Conservation (phyloP, 2,888 invertebrate genomes). For the Tetheella fluctuosa region DNA sequence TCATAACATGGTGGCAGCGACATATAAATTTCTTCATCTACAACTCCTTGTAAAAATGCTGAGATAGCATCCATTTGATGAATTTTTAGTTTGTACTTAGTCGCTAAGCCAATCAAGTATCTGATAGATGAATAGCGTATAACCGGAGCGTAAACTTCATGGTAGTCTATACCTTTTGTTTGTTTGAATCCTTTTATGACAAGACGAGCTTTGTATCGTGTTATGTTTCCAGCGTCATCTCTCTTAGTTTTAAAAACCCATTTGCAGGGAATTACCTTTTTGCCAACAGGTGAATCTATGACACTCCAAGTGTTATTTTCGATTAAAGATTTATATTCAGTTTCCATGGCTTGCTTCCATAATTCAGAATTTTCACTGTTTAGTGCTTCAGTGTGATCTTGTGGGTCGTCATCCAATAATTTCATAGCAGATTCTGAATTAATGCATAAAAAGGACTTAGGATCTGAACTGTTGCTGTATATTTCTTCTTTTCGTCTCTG, state of each 20-base stretch:
- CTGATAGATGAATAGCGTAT: constrained; percentile 21
- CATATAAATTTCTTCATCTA: constrained; percentile 29
- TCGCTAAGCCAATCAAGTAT: too few species aligned
- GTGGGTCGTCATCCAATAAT: neutral
- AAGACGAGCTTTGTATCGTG: constrained; percentile 18
- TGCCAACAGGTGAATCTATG: constrained; percentile 8
- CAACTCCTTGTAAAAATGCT: constrained; percentile 30
- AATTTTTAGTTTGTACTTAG: constrained; percentile 25
- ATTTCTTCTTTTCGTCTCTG: too few species aligned
- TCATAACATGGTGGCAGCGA: constrained; percentile 16
- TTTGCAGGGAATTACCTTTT: constrained; percentile 9
- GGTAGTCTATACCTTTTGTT: constrained; percentile 21
- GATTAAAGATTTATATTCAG: constrained; percentile 19
- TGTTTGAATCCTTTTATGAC: constrained; percentile 24
- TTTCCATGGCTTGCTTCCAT: constrained; percentile 20
- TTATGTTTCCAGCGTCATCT: neutral
- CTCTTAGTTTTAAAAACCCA: too few species aligned
- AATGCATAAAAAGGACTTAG: too few species aligned
- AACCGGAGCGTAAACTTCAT: constrained; percentile 25
- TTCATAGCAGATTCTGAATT: too few species aligned
- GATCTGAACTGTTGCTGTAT: too few species aligned
- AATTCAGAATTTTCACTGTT: constrained; percentile 15
- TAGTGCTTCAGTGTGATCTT: constrained; percentile 14
- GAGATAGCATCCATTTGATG: constrained; percentile 29
- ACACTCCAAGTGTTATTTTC: constrained; percentile 21